Evolutionary conservation across 2,888 invertebrate species (phyloP).

Genomic region (Biston betularia): DNA sequence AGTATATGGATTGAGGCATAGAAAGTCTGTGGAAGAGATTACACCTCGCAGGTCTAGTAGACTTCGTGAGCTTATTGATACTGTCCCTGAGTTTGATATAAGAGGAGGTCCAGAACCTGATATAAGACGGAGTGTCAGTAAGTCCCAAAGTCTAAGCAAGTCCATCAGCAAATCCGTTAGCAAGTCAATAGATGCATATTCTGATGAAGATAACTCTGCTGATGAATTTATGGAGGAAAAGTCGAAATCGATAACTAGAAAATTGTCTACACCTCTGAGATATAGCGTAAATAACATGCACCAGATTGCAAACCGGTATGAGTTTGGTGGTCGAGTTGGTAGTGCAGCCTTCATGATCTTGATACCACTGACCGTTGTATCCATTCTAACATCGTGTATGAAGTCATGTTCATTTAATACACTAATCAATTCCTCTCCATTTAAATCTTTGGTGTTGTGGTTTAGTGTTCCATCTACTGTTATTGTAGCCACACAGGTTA

Average conservation of each 20-base stretch:
- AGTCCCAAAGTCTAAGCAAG: conserved; percentile 66
- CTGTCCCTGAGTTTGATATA: conserved; percentile 64
- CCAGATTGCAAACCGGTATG: conserved; percentile 64
- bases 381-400: conserved; percentile 68
- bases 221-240: conserved; percentile 61
- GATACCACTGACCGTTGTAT: conserved; percentile 69
- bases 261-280: conserved; percentile 75
- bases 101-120: conserved; percentile 64
- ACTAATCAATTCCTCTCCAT: conserved; percentile 39
- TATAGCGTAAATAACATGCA: conserved; percentile 60
- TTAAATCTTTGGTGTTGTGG: conserved; percentile 49
- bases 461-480: conserved; percentile 64
- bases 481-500: conserved; percentile 73
- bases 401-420: conserved; percentile 68
- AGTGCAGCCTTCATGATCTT: conserved; percentile 63
- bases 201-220: conserved; percentile 75
- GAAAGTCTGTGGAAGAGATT: conserved; percentile 66
- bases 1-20: conserved; percentile 64
- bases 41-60: conserved; percentile 70
- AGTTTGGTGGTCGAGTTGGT: conserved; percentile 76
- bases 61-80: conserved; percentile 64
- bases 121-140: conserved; percentile 69
- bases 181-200: conserved; percentile 71
- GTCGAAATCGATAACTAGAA: conserved; percentile 67
- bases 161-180: conserved; percentile 74